Evolutionary conservation across 1,140 invertebrate genomes (phyloP).

Genomic region (Drosophila kanapiae): DNA sequence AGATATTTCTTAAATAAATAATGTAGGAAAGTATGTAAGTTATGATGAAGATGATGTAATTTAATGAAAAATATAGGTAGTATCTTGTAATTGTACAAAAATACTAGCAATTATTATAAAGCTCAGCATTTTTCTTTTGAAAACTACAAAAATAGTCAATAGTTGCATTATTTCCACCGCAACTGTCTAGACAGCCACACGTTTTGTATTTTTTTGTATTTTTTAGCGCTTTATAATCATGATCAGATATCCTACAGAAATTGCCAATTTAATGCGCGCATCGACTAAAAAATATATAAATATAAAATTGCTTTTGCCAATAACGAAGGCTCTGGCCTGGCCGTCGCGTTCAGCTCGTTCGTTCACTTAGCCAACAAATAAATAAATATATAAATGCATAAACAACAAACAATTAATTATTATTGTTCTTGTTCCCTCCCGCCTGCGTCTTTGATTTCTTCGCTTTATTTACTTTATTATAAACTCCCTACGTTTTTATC

Average conservation of each 20-base stretch:
- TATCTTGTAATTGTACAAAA: too few species aligned
- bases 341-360: constrained; percentile 22
- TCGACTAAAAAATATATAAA: constrained; percentile 80
- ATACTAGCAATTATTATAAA: too few species aligned
- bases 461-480: constrained; percentile 31
- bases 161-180: not conserved
- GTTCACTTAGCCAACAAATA: constrained; percentile 41
- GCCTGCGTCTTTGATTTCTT: constrained; percentile 33
- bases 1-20: not conserved
- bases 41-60: too few species aligned
- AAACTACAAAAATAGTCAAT: not conserved
- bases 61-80: too few species aligned
- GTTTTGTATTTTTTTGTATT: constrained; percentile 20
- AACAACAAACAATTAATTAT: constrained; percentile 54
- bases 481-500: constrained; percentile 53
- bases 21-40: too few species aligned
- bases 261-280: constrained; percentile 74
- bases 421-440: constrained; percentile 40
- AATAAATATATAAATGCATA: constrained; percentile 56
- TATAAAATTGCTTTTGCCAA: constrained; percentile 45
- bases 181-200: constrained; percentile 7
- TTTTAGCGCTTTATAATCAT: constrained; percentile 47
- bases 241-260: constrained; percentile 54
- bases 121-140: too few species aligned
- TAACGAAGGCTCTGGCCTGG: constrained; percentile 17